Base-by-base conservation (phyloP, 2,797 vertebrate genomes). In the Falco concolor region DNA sequence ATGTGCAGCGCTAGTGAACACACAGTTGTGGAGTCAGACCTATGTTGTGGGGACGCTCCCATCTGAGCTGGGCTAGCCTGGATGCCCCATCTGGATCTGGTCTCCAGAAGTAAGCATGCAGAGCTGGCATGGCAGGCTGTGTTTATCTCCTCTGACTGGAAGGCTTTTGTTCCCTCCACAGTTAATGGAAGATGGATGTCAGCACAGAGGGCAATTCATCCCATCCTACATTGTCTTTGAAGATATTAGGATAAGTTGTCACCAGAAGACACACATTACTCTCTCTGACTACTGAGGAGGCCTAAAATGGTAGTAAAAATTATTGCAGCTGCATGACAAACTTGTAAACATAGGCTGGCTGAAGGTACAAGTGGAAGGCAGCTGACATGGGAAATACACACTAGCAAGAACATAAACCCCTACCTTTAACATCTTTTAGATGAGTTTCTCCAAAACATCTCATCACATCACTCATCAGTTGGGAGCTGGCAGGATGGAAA, bases 21-120 rank as follows among this genome's bases (percentile, higher is more conserved):
- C 15, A 36, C 1, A 25, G 23, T 40, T 0, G 0, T 32, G 42
- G 18, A 28, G 13, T 76, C 36, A 76, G 47, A 40, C 3, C 8
- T 56, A 32, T 59, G 27, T 40, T 73, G 32, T 23, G 36, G 10
- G 15, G 45, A 16, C 7, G 7, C 50, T 79, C 42, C 56, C 4
- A 70, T 45, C 8, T 49, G 32, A 78, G 38, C 47, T 89, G 27
- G 57, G 7, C 8, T 70, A 42, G 5, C 32, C 22, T 6, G 15
- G 22, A 15, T 80, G 28, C 13, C 9, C 54, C 47, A 30, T 49
- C 50, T 86, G 56, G 34, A 53, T 23, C 32, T 67, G 25, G 4
- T 56, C 32, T 72, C 25, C 47, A 74, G 53, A 6, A 61, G 22
- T 7, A 64, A 53, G 40, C 19, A 49, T 3, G 2, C 13, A 73